A percentile compares a stretch with the other conserved stretches of the same genome.
phyloP scores from a whole-genome alignment of 1,140 invertebrate genomes.

The Drosophila arawakana region DNA sequence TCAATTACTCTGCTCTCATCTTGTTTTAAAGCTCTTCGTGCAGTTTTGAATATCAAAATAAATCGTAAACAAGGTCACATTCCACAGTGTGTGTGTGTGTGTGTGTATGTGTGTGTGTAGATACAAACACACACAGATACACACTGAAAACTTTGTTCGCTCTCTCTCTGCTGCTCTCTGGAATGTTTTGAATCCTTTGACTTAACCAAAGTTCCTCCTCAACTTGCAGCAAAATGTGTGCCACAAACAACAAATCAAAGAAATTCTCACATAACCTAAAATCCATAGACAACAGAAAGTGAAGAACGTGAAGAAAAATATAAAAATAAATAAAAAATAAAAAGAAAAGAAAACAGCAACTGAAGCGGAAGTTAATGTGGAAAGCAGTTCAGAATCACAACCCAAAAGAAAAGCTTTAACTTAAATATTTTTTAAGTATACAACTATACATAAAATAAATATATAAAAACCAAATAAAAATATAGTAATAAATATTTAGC shows the following conservation, averaged over 20 bases:
- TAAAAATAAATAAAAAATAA: slow-evolving; percentile 13
- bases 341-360: slow-evolving; percentile 33
- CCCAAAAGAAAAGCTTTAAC: slow-evolving; percentile 76
- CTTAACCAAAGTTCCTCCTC: slow-evolving; percentile 44
- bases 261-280: slow-evolving; percentile 79
- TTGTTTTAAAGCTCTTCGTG: slow-evolving; percentile 54
- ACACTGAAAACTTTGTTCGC: slow-evolving; percentile 38
- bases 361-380: slow-evolving; percentile 18
- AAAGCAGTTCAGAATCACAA: slow-evolving; percentile 57
- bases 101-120: slow-evolving; percentile 27
- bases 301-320: slow-evolving; percentile 28
- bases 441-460: slow-evolving; percentile 72
- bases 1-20: slow-evolving; percentile 55
- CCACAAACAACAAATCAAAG: slow-evolving; percentile 78
- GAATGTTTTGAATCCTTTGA: slow-evolving; percentile 59
- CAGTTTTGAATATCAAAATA: slow-evolving; percentile 83
- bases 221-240: slow-evolving; percentile 80
- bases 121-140: slow-evolving; percentile 30
- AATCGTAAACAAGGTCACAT: slow-evolving; percentile 82
- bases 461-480: slow-evolving; percentile 25
- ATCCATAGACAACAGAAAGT: slow-evolving; percentile 69
- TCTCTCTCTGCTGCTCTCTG: slow-evolving; percentile 27
- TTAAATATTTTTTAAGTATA: slow-evolving; percentile 81
- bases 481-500: slow-evolving; percentile 48
- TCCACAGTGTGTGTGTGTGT: slow-evolving; percentile 57